These are phyloP conservation scores for Sterna hirundo DNA, from an alignment of 2,113 vertebrate species.

Conservation along the genomic window DNA sequence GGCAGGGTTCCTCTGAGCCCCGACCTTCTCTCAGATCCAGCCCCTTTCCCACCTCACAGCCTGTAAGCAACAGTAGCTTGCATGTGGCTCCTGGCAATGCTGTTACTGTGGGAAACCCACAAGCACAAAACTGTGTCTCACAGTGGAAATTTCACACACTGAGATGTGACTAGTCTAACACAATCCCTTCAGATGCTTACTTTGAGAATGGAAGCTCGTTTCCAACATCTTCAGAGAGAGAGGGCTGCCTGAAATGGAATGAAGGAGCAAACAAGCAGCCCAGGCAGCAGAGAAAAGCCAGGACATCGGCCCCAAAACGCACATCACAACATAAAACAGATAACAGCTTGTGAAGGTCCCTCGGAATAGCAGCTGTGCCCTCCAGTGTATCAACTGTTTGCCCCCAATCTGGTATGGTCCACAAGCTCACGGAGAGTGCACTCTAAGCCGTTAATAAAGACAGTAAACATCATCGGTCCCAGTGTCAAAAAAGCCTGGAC, in stretches of 20 bases:
- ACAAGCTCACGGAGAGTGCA: background rate
- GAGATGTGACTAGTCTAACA: background rate
- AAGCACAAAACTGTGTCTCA: background rate
- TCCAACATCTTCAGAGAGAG: background rate
- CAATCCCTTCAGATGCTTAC: background rate
- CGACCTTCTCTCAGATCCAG: background rate
- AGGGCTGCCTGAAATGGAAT: background rate
- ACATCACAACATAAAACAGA: background rate
- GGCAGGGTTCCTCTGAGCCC: background rate
- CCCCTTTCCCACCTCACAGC: background rate
- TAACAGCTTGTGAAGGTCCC: background rate
- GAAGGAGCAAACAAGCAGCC: background rate
- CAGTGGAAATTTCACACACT: background rate
- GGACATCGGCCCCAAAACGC: background rate
- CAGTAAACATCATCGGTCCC: background rate
- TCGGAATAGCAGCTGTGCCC: background rate
- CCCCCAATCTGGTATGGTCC: background rate
- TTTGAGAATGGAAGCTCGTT: background rate
- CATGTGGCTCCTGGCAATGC: background rate
- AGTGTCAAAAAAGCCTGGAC: background rate
- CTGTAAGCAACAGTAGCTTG: background rate
- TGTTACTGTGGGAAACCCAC: background rate
- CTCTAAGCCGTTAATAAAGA: background rate
- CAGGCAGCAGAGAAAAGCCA: background rate
- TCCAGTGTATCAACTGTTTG: background rate